Percentiles rank a stretch among this genome's conserved stretches.
phyloP scores from a whole-genome alignment of 1,140 invertebrate genomes.

The Drosophila kepulauana region DNA sequence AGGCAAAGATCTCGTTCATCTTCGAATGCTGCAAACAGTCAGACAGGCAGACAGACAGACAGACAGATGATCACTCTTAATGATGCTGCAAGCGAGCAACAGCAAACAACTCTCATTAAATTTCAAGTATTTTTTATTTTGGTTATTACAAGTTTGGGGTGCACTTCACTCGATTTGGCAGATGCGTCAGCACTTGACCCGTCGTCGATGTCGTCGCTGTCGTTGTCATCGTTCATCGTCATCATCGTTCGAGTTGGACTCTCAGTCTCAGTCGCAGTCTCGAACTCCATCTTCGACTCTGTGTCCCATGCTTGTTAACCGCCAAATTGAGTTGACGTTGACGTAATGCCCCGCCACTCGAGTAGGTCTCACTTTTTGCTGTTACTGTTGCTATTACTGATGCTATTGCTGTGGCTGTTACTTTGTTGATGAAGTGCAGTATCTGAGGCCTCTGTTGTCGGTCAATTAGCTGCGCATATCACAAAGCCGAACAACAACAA shows the following conservation, averaged over 20 bases:
- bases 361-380: conserved; percentile 67
- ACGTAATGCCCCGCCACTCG: conserved; percentile 77
- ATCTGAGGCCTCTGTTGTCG: conserved; percentile 51
- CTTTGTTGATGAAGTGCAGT: conserved; percentile 67
- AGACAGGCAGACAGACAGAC: conserved; percentile 37
- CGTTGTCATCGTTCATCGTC: too few relatives aligned
- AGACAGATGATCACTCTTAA: conserved; percentile 78
- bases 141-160: conserved; percentile 68
- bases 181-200: conserved; percentile 82
- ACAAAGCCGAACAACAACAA: conserved; percentile 46
- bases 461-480: conserved; percentile 79
- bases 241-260: conserved; percentile 6
- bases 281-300: conserved; percentile 58
- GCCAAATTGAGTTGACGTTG: conserved; percentile 81
- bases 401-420: not conserved
- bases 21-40: conserved; percentile 28
- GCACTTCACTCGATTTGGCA: conserved; percentile 79
- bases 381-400: conserved; percentile 5
- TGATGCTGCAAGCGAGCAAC: conserved; percentile 60
- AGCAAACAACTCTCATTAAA: conserved; percentile 71
- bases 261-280: not conserved
- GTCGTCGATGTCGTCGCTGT: conserved; percentile 16
- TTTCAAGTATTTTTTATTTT: conserved; percentile 69
- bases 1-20: conserved; percentile 58
- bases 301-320: conserved; percentile 72